phyloP scores from a whole-genome alignment of 2,888 invertebrate species.

The Epinotia demarniana region DNA sequence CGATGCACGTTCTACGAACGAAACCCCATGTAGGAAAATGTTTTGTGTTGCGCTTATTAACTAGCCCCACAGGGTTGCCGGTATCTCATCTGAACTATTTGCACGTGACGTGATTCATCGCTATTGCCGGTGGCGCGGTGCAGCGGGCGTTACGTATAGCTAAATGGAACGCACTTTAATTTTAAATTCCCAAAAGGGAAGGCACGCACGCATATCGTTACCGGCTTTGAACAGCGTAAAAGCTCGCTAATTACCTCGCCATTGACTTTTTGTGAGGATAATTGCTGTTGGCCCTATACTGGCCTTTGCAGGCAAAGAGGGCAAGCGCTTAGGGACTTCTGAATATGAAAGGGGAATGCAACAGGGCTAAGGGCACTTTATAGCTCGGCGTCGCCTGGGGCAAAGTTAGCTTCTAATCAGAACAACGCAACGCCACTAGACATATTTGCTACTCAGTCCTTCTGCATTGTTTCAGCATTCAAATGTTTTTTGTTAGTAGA shows the following conservation, averaged over 20 bases:
- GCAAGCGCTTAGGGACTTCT: constrained; percentile 36
- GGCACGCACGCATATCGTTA: constrained; percentile 27
- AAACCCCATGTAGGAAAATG: background rate
- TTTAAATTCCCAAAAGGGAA: constrained; percentile 35
- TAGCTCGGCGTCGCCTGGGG: constrained; percentile 29
- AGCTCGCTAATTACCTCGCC: constrained; percentile 38
- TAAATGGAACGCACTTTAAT: constrained; percentile 37
- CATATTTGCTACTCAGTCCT: background rate
- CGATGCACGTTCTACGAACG: background rate
- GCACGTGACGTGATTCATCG: constrained; percentile 22
- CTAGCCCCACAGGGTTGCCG: constrained; percentile 11
- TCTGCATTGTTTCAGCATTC: background rate
- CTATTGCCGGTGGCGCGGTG: constrained; percentile 8
- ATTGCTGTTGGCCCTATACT: constrained; percentile 41
- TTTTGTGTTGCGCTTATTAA: constrained; percentile 45
- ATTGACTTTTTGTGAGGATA: constrained; percentile 44
- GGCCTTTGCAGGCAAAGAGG: constrained; percentile 39
- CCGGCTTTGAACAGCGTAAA: constrained; percentile 33
- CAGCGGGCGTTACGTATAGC: constrained; percentile 14
- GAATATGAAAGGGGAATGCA: constrained; percentile 40
- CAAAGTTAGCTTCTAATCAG: constrained; percentile 34
- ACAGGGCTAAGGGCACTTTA: constrained; percentile 43
- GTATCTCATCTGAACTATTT: constrained; percentile 22
- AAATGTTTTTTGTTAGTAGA: background rate
- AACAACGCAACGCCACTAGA: constrained; percentile 21